Base-by-base conservation (phyloP, 1,140 invertebrate genomes). In the Matsumurasca onukii region DNA sequence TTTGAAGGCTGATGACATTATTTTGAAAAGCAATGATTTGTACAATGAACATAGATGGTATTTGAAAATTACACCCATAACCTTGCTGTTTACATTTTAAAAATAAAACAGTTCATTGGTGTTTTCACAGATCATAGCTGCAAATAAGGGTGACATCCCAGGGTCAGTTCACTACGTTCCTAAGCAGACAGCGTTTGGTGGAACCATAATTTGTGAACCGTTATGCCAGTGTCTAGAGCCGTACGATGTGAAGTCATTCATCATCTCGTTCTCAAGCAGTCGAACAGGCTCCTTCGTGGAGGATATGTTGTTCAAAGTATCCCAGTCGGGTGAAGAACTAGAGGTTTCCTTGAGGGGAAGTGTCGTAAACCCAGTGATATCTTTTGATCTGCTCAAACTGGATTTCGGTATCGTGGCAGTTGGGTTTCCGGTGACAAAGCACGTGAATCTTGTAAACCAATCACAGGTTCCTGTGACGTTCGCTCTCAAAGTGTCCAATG, bases 61-160 rank as follows among this genome's bases (percentile, higher is more conserved):
- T 12, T 9, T 9, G 5, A 9, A 20, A 51, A n/a, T 12, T 51
- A n/a, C 24, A n/a, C n/a, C n/a, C n/a, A n/a, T n/a, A n/a, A n/a
- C 49, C n/a, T 9, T 9, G n/a, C 3, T 12, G n/a, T 9, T 12
- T 45, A 45, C 17, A 12, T 45, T 45, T 45, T 17, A 45, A 45
- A 12, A 12, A 12, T 17, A 12, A 45, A 45, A 45, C 9, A 17
- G 34, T 45, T 45, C 17, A 17, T 17, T 45, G 9, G 34, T 9
- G 9, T 45, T 45, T 45, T 45, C n/a, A 27, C 55, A 59, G 55
- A 59, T 59, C 12, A 27, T 59, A 12, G 55, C 25, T 3, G 55
- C 55, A 22, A 59, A 59, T 24, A 59, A 59, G 25, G 55, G 55
- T 5, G 55, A 59, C n/a, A 59, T 59, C 55, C 22, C 25, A 2